These are phyloP conservation scores for Syngnathus scovelli DNA, from an alignment of 2,113 vertebrate genomes.

Conservation along the genomic window DNA sequence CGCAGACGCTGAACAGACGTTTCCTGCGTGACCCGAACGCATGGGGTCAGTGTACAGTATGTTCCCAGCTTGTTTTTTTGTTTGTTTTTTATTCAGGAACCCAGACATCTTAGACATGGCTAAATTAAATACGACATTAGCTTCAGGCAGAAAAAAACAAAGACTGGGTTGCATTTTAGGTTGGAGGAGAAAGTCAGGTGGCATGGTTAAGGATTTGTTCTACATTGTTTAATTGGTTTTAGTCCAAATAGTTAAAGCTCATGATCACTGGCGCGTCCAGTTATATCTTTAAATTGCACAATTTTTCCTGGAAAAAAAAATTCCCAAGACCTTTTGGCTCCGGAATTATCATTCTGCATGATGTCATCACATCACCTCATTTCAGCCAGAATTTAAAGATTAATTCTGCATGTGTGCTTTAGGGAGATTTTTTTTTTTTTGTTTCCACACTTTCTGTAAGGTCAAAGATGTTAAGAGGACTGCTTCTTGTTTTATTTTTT, in stretches of 20 bases:
- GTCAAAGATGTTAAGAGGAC: background rate
- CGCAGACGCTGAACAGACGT: slow-evolving; percentile 25
- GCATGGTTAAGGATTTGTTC: background rate
- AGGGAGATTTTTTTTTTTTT: background rate
- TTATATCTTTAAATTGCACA: background rate
- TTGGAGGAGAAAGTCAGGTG: background rate
- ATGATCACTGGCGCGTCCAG: too few relatives aligned
- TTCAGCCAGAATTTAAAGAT: background rate
- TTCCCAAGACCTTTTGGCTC: background rate
- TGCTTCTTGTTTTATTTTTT: background rate
- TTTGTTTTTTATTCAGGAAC: background rate
- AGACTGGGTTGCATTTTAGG: background rate
- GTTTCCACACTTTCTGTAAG: background rate
- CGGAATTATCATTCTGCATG: background rate
- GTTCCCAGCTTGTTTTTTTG: background rate
- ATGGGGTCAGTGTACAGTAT: background rate
- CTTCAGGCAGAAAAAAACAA: background rate
- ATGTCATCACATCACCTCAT: background rate
- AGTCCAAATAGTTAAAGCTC: background rate
- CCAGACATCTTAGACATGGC: background rate
- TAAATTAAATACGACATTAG: background rate
- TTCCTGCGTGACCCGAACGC: background rate
- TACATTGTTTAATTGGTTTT: background rate
- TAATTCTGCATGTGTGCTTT: background rate
- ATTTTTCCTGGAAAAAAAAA: background rate